Base-by-base conservation (phyloP, 2,888 invertebrate species). In the Harpagoxenus sublaevis region DNA sequence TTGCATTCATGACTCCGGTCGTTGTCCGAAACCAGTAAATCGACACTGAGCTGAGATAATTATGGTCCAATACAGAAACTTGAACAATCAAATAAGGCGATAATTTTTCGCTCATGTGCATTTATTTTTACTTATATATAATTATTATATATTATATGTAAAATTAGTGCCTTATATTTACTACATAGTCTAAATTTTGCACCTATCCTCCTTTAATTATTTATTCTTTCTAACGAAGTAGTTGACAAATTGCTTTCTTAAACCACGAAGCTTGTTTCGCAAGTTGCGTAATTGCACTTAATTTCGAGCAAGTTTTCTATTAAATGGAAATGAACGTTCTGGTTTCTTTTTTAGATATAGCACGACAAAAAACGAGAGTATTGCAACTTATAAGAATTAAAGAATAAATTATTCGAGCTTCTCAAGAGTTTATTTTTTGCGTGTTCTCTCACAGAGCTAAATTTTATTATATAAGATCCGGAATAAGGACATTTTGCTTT, bases 381-480 rank as follows among this genome's bases (percentile, higher is more conserved):
- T 68, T 62, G 74, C 51, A 70, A 84, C 53, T 62, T 23, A 23
- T 23, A 53, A 55, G 81, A 87, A 89, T 89, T 89, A 89, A 87
- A 89, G 87, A 84, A 91, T 31, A 74, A 60, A 78, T 77, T 85
- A 90, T 90, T 91, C 89, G 86, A 87, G 74, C 89, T 87, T 87
- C 88, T 87, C 92, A 90, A 91, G 89, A 85, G 89, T 89, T 91
- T 92, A 92, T 93, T 92, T 92, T 91, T 88, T 87, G 91, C 92
- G 91, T 94, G 93, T 91, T 92, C 93, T 92, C 94, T 92, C 91
- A 91, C 87, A 92, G 92, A 90, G 86, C 9, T 62, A 86, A 6
- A 28, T 66, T 78, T 66, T 28, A 66, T 66, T 55, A 8, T 42
- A 60, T 39, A 6, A n/a, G 15, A 18, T 18, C 28, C 1, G 28